Evolutionary conservation across 2,888 invertebrate species (phyloP).

Genomic region (Drosophila yooni): DNA sequence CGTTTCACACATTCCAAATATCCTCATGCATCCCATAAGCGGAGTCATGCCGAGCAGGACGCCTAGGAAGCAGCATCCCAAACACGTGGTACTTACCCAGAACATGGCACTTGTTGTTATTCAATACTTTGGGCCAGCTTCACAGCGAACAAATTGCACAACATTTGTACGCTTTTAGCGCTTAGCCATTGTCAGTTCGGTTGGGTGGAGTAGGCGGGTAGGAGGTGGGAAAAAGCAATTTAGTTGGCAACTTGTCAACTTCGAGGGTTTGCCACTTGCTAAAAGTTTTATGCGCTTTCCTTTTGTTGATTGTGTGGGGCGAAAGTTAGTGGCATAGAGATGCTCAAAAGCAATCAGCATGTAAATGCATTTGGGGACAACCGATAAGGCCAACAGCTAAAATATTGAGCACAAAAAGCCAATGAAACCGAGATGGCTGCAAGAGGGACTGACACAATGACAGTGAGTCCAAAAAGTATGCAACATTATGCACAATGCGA

Average conservation of each 20-base stretch:
- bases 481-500: constrained; percentile 24
- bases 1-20: not conserved
- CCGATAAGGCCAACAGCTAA: constrained; percentile 16
- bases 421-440: constrained; percentile 20
- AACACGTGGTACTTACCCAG: constrained; percentile 8
- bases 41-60: constrained; percentile 1
- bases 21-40: not conserved
- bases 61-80: not conserved
- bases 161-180: constrained; percentile 58
- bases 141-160: constrained; percentile 64
- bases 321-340: constrained; percentile 40
- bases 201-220: not conserved
- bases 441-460: constrained; percentile 3
- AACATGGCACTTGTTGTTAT: constrained; percentile 48
- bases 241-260: constrained; percentile 54
- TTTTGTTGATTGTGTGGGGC: constrained; percentile 7
- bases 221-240: constrained; percentile 46
- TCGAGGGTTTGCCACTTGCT: constrained; percentile 42
- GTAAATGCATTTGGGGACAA: constrained; percentile 63
- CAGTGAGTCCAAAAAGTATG: constrained; percentile 28
- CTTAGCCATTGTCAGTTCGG: constrained; percentile 31
- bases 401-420: constrained; percentile 52
- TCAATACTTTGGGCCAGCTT: constrained; percentile 56
- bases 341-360: constrained; percentile 62
- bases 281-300: constrained; percentile 42